Percentiles rank a stretch among this genome's conserved stretches.
Evolutionary conservation across 2,888 invertebrate species (phyloP).

Genomic region (Serripes groenlandicus): DNA sequence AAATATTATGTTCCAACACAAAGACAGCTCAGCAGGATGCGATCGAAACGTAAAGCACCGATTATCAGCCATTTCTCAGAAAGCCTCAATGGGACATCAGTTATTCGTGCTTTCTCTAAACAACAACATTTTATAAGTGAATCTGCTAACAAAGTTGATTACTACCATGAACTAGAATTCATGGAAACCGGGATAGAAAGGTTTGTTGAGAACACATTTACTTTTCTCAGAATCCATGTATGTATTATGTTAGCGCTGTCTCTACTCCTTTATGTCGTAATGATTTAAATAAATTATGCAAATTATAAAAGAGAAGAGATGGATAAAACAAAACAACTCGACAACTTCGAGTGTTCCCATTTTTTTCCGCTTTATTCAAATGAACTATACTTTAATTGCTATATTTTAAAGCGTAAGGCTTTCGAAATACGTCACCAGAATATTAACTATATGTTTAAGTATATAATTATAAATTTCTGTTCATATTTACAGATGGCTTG

Average conservation of each 20-base stretch:
- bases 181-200: constrained; percentile 5
- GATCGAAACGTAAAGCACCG: not conserved
- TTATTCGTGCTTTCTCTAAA: constrained; percentile 16
- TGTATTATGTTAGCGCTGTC: too few relatives aligned
- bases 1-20: constrained; percentile 17
- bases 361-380: too few relatives aligned
- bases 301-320: too few relatives aligned
- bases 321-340: too few relatives aligned
- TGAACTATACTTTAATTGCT: too few relatives aligned
- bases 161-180: constrained; percentile 5
- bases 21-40: constrained; percentile 12
- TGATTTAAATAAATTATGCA: too few relatives aligned
- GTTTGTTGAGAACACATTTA: not conserved
- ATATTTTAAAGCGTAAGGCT: too few relatives aligned
- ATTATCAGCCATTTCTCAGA: constrained; percentile 9
- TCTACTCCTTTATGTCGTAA: too few relatives aligned
- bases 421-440: too few relatives aligned
- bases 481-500: constrained; percentile 14
- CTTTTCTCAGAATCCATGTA: too few relatives aligned
- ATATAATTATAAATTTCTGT: not conserved
- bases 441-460: too few relatives aligned
- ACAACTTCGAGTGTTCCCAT: too few relatives aligned
- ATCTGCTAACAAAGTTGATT: constrained; percentile 12
- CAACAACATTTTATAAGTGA: constrained; percentile 4
- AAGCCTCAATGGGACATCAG: not conserved